phyloP scores from a whole-genome alignment of 23 tunicate species.

The Trididemnum nubilum region DNA sequence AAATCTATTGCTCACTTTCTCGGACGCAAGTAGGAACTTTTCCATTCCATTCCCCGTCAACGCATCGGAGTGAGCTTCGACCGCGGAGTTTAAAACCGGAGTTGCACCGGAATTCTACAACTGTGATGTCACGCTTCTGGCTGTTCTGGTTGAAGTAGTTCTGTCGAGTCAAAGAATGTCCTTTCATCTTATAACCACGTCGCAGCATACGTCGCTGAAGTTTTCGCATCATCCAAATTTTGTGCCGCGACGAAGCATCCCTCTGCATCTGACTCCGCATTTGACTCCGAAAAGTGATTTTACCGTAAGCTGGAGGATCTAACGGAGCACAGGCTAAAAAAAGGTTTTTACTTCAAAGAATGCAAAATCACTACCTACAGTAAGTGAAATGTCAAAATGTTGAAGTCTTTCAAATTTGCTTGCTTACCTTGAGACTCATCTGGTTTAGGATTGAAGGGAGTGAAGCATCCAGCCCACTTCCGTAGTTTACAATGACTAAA shows the following conservation, averaged over 20 bases:
- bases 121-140: constrained; percentile 12
- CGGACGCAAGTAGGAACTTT: constrained; percentile 20
- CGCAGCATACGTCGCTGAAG: too few species aligned
- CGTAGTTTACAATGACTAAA: too few species aligned
- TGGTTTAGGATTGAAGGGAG: too few species aligned
- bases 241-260: not conserved
- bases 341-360: too few species aligned
- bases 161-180: not conserved
- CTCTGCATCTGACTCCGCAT: not conserved
- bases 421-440: too few species aligned
- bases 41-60: constrained; percentile 29
- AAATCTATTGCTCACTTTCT: constrained; percentile 11
- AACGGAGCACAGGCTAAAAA: not conserved
- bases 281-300: not conserved
- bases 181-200: too few species aligned
- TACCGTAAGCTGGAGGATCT: not conserved
- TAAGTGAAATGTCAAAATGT: too few species aligned
- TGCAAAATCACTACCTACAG: too few species aligned
- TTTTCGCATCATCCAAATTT: not conserved
- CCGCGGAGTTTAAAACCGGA: constrained; percentile 37
- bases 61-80: constrained; percentile 18
- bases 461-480: too few species aligned
- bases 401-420: too few species aligned
- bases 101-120: constrained; percentile 13
- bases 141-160: not conserved